Percentiles rank a stretch among this genome's conserved stretches.
phyloP scores from a whole-genome alignment of 2,113 vertebrate species.

The Sturnus vulgaris region DNA sequence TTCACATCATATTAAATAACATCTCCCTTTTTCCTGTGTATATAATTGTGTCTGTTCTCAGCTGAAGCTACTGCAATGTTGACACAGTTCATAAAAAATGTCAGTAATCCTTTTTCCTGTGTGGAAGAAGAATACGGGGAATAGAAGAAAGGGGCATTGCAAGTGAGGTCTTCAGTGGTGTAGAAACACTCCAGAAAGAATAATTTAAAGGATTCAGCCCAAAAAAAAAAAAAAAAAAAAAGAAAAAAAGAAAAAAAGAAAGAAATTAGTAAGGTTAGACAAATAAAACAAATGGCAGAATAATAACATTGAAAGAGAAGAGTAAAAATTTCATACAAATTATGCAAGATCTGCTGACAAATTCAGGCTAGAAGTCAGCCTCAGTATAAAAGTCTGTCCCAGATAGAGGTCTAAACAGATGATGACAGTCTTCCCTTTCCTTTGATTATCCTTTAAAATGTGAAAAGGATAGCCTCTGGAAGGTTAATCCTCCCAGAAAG shows the following conservation, averaged over 20 bases:
- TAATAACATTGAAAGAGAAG: neutral
- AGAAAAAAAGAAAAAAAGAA: neutral
- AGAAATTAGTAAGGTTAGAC: neutral
- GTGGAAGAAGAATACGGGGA: neutral
- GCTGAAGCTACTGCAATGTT: neutral
- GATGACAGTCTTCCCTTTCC: neutral
- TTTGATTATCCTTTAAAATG: neutral
- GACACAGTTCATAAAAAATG: neutral
- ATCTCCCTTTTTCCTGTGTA: neutral
- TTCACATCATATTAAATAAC: neutral
- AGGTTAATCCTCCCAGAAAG: neutral
- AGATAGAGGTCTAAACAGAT: neutral
- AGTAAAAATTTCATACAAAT: neutral
- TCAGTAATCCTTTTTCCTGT: neutral
- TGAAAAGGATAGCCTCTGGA: neutral
- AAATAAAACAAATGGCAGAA: neutral
- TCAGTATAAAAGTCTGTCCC: neutral
- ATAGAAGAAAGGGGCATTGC: neutral
- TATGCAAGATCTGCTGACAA: neutral
- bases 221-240: neutral
- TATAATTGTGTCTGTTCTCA: neutral
- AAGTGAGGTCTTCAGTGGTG: neutral
- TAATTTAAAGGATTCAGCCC: neutral
- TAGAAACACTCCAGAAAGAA: neutral
- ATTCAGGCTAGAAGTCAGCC: neutral